Conservation (phyloP, 2,888 invertebrate genomes). For the Beris chalybata region DNA sequence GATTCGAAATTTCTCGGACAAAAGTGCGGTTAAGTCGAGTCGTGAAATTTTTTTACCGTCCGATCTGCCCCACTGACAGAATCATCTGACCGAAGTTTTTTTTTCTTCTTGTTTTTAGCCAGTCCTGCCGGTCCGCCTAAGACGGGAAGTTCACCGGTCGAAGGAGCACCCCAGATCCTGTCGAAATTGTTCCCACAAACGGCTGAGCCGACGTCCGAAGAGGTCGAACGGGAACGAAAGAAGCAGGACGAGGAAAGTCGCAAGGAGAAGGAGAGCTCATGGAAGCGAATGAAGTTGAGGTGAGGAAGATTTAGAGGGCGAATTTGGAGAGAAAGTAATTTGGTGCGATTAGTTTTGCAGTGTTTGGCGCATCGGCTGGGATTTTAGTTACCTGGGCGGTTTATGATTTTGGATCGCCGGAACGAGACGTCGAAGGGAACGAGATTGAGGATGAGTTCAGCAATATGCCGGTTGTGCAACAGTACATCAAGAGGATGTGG, state of each 20-base stretch:
- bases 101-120: conserved; percentile 8
- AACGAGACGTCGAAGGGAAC: conserved; percentile 70
- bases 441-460: conserved; percentile 75
- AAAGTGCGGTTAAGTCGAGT: conserved; percentile 36
- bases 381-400: conserved; percentile 64
- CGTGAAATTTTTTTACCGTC: not conserved
- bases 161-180: conserved; percentile 52
- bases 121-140: no score
- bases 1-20: conserved; percentile 28
- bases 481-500: conserved; percentile 72
- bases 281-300: conserved; percentile 74
- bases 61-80: not conserved
- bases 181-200: conserved; percentile 64
- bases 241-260: conserved; percentile 61
- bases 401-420: conserved; percentile 75
- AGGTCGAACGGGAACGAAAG: conserved; percentile 59
- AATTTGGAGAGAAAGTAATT: not conserved
- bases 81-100: not conserved
- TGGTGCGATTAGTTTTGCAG: conserved; percentile 56
- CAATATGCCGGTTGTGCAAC: conserved; percentile 67
- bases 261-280: conserved; percentile 69
- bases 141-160: not conserved
- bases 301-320: conserved; percentile 44
- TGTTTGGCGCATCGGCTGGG: conserved; percentile 65
- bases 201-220: conserved; percentile 57